Evolutionary conservation across 1,140 invertebrate species (phyloP), one percentile per base, ranked within the genome.

Genomic region (Diprion similis): DNA sequence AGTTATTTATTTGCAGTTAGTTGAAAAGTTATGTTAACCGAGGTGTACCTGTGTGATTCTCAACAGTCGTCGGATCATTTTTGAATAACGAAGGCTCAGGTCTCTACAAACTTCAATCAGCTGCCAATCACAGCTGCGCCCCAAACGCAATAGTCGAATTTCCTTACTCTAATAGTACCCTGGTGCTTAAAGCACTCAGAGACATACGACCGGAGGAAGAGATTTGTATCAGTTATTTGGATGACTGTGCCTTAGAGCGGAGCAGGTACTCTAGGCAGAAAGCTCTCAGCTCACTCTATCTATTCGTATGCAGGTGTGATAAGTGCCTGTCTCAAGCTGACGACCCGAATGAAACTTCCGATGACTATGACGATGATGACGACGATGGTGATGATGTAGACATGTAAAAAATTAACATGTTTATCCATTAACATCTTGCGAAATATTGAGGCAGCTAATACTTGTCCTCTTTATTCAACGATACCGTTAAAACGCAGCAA

Each of bases 21-120:
- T 37, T 37, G 24, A 4, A 37, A 37, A 3, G 6, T 37, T 37
- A 37, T 37, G 6, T 37, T 37, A 37, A 37, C 2, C 24, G 24
- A 37, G 24, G 24, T 37, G 24, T 37, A 37, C 24, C 6, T 37
- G 24, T 71, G 77, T 79, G 77, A 81, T 80, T 74, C 78, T 76
- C 86, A 86, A 46, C 84, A 97, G 95, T 94, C 84, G 93, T 95
- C 66, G 97, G 96, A 18, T 89, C 92, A 73, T 99, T 98, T 85
- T 85, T 98, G 15, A 96, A 98, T 84, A 97, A 94, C 85, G 97
- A 99, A 90, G 97, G 97, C 1, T 97, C 96, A 17, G 97, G 95
- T 1, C 86, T 99, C 0, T 99, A 96, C 87, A 81, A 89, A 17
- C 78, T 95, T 0, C 97, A 98, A 84, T 97, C 96, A 83, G 89